Conservation (phyloP, 64 coral and sea anemone genomes). For the Montipora sp. region DNA sequence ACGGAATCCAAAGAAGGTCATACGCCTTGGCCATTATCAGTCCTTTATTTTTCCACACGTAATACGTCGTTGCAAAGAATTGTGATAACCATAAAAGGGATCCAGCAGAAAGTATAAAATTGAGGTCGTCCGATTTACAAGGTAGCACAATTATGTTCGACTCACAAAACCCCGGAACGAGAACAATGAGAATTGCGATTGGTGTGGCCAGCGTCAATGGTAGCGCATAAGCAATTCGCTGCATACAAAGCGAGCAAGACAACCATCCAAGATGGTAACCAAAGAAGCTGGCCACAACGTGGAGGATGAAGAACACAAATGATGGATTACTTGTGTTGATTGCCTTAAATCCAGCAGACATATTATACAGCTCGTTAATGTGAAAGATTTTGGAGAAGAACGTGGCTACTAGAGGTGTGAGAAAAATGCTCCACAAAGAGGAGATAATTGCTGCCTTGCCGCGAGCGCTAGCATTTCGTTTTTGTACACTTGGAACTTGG, state of each 20-base stretch:
- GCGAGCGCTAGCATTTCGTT: background rate
- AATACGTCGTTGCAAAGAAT: conserved; percentile 51
- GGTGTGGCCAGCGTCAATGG: conserved; percentile 66
- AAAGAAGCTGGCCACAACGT: conserved; percentile 51
- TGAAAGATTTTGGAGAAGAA: conserved; percentile 9
- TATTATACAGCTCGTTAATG: conserved; percentile 6
- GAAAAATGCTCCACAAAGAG: conserved; percentile 39
- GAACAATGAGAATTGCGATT: background rate
- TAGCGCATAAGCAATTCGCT: conserved; percentile 46
- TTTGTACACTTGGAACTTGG: no score
- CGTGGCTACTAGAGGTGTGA: conserved; percentile 18
- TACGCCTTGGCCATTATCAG: conserved; percentile 53
- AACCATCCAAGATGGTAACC: conserved; percentile 74
- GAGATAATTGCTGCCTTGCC: conserved; percentile 58
- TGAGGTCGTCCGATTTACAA: conserved; percentile 2
- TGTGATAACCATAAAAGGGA: conserved; percentile 28
- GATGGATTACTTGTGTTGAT: conserved; percentile 11
- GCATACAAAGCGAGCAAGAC: conserved; percentile 57
- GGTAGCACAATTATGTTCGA: conserved; percentile 9
- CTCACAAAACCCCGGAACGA: background rate
- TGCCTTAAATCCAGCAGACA: background rate
- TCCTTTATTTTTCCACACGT: conserved; percentile 51
- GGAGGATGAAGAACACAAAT: conserved; percentile 19
- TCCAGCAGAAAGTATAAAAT: conserved; percentile 2
- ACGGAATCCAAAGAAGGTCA: conserved; percentile 64